Conservation (phyloP, 2,888 invertebrate species). For the Erebia epiphron region DNA sequence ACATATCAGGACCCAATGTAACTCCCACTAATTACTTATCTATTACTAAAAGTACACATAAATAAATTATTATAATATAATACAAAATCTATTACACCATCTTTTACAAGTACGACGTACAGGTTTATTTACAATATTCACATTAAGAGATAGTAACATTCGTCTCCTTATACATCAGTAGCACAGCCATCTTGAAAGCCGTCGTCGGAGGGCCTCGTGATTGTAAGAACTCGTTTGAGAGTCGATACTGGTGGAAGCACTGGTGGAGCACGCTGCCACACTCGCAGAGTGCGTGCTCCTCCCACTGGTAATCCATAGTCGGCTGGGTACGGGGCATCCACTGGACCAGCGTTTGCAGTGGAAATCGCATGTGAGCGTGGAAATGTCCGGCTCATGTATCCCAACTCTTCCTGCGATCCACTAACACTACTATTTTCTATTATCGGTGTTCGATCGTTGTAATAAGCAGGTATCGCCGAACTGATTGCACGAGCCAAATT, state of each 20-base stretch:
- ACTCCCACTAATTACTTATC: conserved; percentile 65
- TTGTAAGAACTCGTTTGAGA: conserved; percentile 91
- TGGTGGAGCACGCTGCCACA: conserved; percentile 94
- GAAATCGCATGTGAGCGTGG: conserved; percentile 77
- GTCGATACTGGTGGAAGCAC: conserved; percentile 93
- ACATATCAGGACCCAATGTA: conserved; percentile 73
- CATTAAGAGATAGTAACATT: conserved; percentile 42
- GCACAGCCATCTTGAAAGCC: conserved; percentile 97
- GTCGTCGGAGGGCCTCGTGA: conserved; percentile 94
- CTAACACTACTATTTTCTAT: conserved; percentile 85
- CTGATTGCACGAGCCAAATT: conserved; percentile 84
- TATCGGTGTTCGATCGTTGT: conserved; percentile 89
- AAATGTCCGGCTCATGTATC: conserved; percentile 84
- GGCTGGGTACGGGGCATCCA: conserved; percentile 85
- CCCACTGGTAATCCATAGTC: conserved; percentile 90
- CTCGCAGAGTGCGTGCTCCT: conserved; percentile 90
- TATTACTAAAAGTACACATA: conserved; percentile 49
- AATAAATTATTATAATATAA: conserved; percentile 75
- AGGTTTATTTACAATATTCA: conserved; percentile 47
- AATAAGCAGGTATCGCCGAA: conserved; percentile 83
- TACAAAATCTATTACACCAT: conserved; percentile 80
- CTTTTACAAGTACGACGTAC: conserved; percentile 49
- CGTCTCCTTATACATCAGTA: conserved; percentile 89
- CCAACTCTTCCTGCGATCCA: conserved; percentile 84
- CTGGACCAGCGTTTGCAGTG: conserved; percentile 66